These are phyloP conservation scores for Rhamphomyia laevipes DNA, from an alignment of 2,888 invertebrate species.

Conservation along the genomic window DNA sequence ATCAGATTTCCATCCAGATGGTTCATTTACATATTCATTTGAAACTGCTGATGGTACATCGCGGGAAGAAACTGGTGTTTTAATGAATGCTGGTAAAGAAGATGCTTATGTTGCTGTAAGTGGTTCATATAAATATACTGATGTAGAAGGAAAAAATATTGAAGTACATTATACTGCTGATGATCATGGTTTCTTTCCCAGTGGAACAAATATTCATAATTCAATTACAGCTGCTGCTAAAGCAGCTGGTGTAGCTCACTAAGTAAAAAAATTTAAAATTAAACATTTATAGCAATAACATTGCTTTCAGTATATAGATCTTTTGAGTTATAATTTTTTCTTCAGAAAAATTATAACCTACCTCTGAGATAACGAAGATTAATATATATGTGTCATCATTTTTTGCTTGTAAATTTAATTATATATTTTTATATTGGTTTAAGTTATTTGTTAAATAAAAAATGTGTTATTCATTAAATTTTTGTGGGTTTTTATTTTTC, in stretches of 20 bases:
- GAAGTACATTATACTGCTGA: constrained; percentile 35
- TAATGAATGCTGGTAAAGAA: constrained; percentile 23
- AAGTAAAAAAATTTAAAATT: neutral
- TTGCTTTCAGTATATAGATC: no score
- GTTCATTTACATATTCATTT: constrained; percentile 24
- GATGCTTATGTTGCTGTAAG: constrained; percentile 24
- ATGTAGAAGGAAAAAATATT: constrained; percentile 27
- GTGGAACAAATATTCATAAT: constrained; percentile 25
- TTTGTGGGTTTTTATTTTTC: no score
- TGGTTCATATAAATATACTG: constrained; percentile 31
- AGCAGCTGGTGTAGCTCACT: constrained; percentile 20
- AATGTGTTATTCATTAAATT: no score
- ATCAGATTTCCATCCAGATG: constrained; percentile 22
- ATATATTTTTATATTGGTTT: no score
- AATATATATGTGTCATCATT: no score
- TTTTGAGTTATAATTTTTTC: no score
- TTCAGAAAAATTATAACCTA: no score
- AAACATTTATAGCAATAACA: no score
- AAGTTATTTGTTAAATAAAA: no score
- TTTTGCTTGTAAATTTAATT: no score
- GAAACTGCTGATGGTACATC: constrained; percentile 26
- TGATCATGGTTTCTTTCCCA: constrained; percentile 33
- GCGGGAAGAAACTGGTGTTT: constrained; percentile 23
- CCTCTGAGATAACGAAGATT: no score
- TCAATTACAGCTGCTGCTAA: constrained; percentile 29